A percentile compares a stretch with the other conserved stretches of the same genome.
Conservation (phyloP, 2,113 vertebrate species). For the Semnornis frantzii region DNA sequence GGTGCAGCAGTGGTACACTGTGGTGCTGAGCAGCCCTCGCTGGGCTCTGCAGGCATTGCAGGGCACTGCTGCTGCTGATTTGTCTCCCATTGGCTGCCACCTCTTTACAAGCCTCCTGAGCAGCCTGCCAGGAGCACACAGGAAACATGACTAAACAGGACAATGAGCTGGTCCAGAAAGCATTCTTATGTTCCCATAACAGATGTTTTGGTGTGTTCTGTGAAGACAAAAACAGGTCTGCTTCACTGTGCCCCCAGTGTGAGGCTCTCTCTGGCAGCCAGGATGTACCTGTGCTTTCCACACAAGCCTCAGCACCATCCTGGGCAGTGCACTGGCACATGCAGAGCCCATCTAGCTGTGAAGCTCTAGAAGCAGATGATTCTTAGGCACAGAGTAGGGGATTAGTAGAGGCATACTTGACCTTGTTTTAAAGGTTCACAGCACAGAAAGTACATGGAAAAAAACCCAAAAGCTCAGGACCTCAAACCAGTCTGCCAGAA, state of each 20-base stretch:
- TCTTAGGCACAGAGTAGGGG: not conserved
- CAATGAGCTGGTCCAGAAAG: not conserved
- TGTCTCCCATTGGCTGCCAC: not conserved
- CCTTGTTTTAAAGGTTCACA: not conserved
- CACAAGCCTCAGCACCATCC: not conserved
- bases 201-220: not conserved
- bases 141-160: not conserved
- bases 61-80: not conserved
- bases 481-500: not conserved
- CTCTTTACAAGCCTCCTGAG: not conserved
- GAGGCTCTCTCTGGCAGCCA: not conserved
- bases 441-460: not conserved
- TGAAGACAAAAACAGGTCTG: not conserved
- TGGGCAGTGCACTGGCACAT: not conserved
- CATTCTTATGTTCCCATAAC: not conserved
- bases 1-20: not conserved
- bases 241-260: not conserved
- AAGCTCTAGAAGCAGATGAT: not conserved
- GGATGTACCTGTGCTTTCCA: not conserved
- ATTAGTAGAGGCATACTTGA: not conserved
- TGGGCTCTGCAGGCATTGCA: not conserved
- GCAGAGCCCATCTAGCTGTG: not conserved
- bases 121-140: not conserved
- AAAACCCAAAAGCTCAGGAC: not conserved
- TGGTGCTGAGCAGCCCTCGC: not conserved